Base-by-base conservation (phyloP, 2,888 invertebrate species). In the Melinaea menophilus region DNA sequence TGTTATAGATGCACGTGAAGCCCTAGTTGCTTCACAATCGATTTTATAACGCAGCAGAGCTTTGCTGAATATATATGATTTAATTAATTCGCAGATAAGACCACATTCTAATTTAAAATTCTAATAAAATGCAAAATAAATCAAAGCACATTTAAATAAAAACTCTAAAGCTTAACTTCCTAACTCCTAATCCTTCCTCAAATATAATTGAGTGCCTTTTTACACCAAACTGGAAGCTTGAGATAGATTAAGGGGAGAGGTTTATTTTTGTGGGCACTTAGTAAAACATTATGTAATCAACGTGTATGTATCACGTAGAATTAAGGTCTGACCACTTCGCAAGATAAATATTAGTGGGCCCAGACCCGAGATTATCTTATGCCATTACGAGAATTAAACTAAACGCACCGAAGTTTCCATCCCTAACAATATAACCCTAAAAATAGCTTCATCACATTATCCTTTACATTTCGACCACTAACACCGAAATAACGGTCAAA, bases 341-440 rank as follows among this genome's bases (percentile, higher is more conserved):
- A 74, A 73, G 72, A 75, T 73, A 76, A 77, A 78, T 74, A 82
- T 77, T 76, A 74, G 75, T 70, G 65, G 71, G 71, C 56, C 63
- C 58, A 68, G 66, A 64, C 72, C 68, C 65, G 68, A 73, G 76
- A 76, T 77, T 75, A 79, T 74, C 75, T 73, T 67, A 60, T 47
- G 59, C 69, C 66, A 67, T 71, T 66, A 69, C 64, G 61, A 67
- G 62, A 67, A 65, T 69, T 68, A 69, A 69, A 68, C 68, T 69
- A 69, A 71, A 61, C 61, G 64, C 63, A 64, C 37, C 56, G 59
- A 68, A 71, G 64, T 69, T 69, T 69, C 59, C 64, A 58, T 61
- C 69, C 67, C 63, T 63, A 61, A 65, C 62, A 59, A 54, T 63
- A 54, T 62, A 58, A 61, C 65, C 66, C 63, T 65, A 66, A 63